phyloP scores from a whole-genome alignment of 2,888 invertebrate species.

The Stenodera caucasica region DNA sequence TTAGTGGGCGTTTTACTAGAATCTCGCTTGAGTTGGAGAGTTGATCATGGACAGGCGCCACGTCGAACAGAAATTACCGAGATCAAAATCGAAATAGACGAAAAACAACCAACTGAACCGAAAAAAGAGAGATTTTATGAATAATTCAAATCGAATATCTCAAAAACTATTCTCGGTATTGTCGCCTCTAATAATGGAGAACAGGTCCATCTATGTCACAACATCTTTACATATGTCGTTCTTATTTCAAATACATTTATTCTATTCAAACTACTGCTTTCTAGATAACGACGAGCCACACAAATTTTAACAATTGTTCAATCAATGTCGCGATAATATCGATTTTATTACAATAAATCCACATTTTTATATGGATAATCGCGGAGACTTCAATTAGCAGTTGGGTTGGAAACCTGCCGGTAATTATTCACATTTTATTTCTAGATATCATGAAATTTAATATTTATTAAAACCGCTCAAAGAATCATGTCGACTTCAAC shows the following conservation, averaged over 20 bases:
- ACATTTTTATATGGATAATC: neutral
- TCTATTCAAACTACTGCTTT: conserved; percentile 17
- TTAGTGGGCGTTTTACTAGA: conserved; percentile 9
- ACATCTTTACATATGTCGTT: conserved; percentile 30
- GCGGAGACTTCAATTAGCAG: neutral
- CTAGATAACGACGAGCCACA: neutral
- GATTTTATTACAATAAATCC: neutral
- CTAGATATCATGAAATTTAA: neutral
- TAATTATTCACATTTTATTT: neutral
- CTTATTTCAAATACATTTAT: conserved; percentile 26
- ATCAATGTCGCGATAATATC: conserved; percentile 1
- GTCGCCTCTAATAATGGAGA: conserved; percentile 21
- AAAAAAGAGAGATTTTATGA: conserved; percentile 19
- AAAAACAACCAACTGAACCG: neutral
- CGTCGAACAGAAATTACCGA: conserved; percentile 3
- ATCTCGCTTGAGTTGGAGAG: neutral
- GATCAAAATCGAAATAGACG: neutral
- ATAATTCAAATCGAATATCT: conserved; percentile 25
- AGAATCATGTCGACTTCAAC: neutral
- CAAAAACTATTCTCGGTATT: conserved; percentile 29
- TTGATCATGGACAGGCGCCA: conserved; percentile 8
- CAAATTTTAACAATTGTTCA: neutral
- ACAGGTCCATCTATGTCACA: conserved; percentile 29
- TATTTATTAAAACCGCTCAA: conserved; percentile 1
- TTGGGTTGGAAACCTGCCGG: neutral